phyloP scores from a whole-genome alignment of 2,113 vertebrate genomes.

The Thunnus maccoyii region DNA sequence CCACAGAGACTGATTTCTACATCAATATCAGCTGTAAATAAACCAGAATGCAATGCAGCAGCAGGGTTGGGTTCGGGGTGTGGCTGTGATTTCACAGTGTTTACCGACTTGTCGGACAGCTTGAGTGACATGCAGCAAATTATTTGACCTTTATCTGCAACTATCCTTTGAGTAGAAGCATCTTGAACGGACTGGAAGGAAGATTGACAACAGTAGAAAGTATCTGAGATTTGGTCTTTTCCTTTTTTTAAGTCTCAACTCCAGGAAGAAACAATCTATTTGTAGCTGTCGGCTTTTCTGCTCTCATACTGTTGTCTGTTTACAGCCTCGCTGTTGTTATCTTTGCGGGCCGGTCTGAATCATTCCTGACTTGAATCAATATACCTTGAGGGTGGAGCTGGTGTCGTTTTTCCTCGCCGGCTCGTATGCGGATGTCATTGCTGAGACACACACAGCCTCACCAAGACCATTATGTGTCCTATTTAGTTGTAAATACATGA shows the following conservation, averaged over 20 bases:
- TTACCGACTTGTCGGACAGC: not conserved
- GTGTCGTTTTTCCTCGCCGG: not conserved
- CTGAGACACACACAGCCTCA: not conserved
- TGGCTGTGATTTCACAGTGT: slow-evolving; percentile 6
- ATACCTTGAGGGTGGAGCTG: slow-evolving; percentile 35
- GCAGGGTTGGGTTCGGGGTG: not conserved
- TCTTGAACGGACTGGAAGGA: too few relatives aligned
- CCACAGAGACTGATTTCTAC: too few relatives aligned
- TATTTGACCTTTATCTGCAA: too few relatives aligned
- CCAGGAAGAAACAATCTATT: too few relatives aligned
- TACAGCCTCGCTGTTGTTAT: not conserved
- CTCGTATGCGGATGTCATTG: slow-evolving; percentile 13
- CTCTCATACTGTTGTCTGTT: not conserved
- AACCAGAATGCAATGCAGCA: slow-evolving; percentile 36
- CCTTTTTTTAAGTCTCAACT: too few relatives aligned
- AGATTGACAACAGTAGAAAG: too few relatives aligned
- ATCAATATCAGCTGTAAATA: not conserved
- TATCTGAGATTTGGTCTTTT: too few relatives aligned
- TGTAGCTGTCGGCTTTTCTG: not conserved
- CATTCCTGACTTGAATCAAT: slow-evolving; percentile 37
- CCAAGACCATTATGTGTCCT: too few relatives aligned
- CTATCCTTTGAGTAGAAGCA: not conserved
- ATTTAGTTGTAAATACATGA: too few relatives aligned
- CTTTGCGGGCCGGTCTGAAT: slow-evolving; percentile 2
- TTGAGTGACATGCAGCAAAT: too few relatives aligned